Conservation (phyloP, 2,113 vertebrate species). For the Prochilodus magdalenae region DNA sequence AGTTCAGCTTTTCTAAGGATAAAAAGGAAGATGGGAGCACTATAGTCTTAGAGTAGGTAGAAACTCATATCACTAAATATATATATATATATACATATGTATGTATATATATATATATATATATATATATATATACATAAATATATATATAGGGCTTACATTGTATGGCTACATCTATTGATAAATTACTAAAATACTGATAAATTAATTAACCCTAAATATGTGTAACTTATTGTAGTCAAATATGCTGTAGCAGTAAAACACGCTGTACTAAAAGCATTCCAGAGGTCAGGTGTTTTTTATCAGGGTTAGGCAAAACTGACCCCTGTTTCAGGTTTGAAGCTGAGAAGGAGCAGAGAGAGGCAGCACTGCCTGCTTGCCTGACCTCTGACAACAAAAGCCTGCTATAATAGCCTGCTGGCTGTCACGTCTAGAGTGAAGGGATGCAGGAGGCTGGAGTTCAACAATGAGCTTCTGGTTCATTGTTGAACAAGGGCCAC, state of each 20-base stretch:
- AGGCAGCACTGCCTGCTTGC: neutral
- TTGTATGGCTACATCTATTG: no score
- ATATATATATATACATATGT: no score
- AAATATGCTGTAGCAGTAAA: no score
- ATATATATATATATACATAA: no score
- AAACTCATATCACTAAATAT: neutral
- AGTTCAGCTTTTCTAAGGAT: neutral
- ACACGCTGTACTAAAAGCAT: neutral
- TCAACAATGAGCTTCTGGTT: neutral
- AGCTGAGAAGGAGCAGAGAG: neutral
- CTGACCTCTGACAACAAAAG: neutral
- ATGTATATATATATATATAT: no score
- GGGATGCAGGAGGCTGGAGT: neutral
- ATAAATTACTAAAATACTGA: no score
- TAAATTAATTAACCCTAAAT: no score
- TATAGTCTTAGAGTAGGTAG: neutral
- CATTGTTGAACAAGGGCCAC: slow-evolving; percentile 25
- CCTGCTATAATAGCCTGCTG: neutral
- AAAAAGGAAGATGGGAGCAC: neutral
- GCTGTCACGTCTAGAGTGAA: neutral
- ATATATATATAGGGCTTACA: no score
- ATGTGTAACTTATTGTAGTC: no score
- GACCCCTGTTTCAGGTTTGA: slow-evolving; percentile 6
- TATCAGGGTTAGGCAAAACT: neutral
- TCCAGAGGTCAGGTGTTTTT: neutral